These are phyloP conservation scores for Falco cherrug DNA, from an alignment of 2,797 vertebrate species.

Conservation along the genomic window DNA sequence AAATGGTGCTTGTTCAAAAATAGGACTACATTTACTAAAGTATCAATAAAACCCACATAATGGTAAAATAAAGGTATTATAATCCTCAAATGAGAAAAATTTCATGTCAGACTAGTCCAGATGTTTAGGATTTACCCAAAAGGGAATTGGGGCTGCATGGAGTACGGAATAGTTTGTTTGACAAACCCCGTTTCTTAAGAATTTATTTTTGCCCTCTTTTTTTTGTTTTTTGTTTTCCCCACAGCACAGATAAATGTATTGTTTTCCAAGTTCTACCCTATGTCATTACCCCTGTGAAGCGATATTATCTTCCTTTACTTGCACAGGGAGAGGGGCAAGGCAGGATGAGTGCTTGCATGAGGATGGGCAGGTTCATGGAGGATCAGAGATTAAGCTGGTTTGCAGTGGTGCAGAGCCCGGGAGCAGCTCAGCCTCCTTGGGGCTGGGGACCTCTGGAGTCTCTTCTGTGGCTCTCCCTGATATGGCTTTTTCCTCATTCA, in stretches of 20 bases:
- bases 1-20: background rate
- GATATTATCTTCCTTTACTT: background rate
- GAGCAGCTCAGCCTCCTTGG: background rate
- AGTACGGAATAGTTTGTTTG: background rate
- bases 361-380: background rate
- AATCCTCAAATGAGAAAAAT: background rate
- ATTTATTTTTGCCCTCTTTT: background rate
- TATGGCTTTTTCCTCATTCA: background rate
- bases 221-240: background rate
- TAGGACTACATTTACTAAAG: background rate
- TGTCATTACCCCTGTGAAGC: rapidly evolving
- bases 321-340: background rate
- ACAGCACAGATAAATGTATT: background rate
- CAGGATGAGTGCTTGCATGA: background rate
- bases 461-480: background rate
- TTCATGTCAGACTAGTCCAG: background rate
- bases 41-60: background rate
- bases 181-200: background rate
- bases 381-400: background rate
- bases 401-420: background rate
- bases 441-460: background rate
- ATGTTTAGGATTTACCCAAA: background rate
- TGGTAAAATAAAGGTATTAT: background rate
- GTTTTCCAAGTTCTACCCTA: background rate
- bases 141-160: background rate